Evolutionary conservation across 2,113 vertebrate species (phyloP).

Genomic region (Todiramphus saurophagus): DNA sequence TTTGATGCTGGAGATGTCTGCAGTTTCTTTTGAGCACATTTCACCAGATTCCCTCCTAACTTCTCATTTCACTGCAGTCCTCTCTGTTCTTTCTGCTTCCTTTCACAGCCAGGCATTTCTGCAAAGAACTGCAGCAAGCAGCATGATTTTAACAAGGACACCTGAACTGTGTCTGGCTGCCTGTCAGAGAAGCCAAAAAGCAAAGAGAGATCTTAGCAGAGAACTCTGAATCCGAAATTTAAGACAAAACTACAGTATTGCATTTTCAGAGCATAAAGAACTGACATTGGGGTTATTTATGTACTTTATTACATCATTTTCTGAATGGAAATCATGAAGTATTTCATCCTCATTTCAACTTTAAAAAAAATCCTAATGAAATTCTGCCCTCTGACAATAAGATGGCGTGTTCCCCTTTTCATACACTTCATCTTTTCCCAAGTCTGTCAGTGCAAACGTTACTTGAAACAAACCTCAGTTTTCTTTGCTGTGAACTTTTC

Average conservation of each 20-base stretch:
- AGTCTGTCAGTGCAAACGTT: not conserved
- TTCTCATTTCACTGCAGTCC: not conserved
- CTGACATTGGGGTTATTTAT: not conserved
- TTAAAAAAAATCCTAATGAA: not conserved
- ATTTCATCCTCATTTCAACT: not conserved
- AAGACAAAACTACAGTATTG: not conserved
- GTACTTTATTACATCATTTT: not conserved
- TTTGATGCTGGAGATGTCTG: not conserved
- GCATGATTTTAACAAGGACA: not conserved
- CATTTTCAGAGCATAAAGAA: not conserved
- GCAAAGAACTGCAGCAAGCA: not conserved
- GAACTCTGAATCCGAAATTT: not conserved
- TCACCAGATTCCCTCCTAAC: not conserved
- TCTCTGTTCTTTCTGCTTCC: not conserved
- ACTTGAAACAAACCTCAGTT: not conserved
- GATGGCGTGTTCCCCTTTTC: not conserved
- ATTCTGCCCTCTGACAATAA: not conserved
- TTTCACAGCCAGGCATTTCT: not conserved
- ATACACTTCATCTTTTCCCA: not conserved
- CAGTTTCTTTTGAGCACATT: not conserved
- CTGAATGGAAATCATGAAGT: not conserved
- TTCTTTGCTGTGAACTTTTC: not conserved
- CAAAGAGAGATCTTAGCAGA: not conserved
- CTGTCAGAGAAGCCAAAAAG: not conserved
- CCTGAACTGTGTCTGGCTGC: not conserved